These are phyloP conservation scores for Siniperca scherzeri DNA, from an alignment of 2,797 vertebrate species.

Conservation along the genomic window DNA sequence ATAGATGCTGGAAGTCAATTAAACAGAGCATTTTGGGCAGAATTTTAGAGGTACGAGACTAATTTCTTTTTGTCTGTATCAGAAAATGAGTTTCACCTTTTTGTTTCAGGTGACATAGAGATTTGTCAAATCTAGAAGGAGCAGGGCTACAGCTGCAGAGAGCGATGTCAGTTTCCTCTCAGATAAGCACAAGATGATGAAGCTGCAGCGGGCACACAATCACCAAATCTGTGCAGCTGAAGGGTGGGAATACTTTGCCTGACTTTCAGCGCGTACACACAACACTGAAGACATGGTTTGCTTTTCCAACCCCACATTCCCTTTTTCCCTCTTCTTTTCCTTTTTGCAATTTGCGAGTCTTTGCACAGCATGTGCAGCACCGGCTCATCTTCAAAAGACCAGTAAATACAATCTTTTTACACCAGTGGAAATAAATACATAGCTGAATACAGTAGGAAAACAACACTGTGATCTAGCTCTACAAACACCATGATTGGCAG, in stretches of 20 bases:
- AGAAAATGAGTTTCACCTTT: slow-evolving; percentile 14
- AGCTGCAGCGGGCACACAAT: slow-evolving; percentile 29
- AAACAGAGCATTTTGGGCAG: slow-evolving; percentile 43
- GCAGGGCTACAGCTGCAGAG: slow-evolving; percentile 15
- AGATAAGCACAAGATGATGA: slow-evolving; percentile 14
- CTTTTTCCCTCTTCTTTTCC: slow-evolving; percentile 25
- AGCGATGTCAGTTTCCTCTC: slow-evolving; percentile 1
- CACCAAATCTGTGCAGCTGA: slow-evolving; percentile 21
- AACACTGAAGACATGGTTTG: slow-evolving; percentile 49
- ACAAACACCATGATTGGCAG: slow-evolving; percentile 83
- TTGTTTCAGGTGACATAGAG: slow-evolving; percentile 14
- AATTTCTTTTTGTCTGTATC: background rate
- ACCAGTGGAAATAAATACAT: slow-evolving; percentile 75
- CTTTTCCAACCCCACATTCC: slow-evolving; percentile 46
- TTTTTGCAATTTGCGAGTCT: slow-evolving; percentile 78
- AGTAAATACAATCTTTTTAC: slow-evolving; percentile 76
- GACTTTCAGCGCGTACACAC: slow-evolving; percentile 33
- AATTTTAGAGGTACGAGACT: slow-evolving; percentile 19
- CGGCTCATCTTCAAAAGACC: slow-evolving; percentile 78
- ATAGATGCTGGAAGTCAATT: slow-evolving; percentile 65
- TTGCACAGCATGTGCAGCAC: slow-evolving; percentile 70
- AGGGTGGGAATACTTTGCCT: slow-evolving; percentile 37
- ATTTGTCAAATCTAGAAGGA: slow-evolving; percentile 8
- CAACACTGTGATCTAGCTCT: slow-evolving; percentile 78
- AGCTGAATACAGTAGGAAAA: slow-evolving; percentile 79